These are phyloP conservation scores for Siderastrea radians DNA, from an alignment of 92 coral and sea anemone genomes.

Conservation along the genomic window DNA sequence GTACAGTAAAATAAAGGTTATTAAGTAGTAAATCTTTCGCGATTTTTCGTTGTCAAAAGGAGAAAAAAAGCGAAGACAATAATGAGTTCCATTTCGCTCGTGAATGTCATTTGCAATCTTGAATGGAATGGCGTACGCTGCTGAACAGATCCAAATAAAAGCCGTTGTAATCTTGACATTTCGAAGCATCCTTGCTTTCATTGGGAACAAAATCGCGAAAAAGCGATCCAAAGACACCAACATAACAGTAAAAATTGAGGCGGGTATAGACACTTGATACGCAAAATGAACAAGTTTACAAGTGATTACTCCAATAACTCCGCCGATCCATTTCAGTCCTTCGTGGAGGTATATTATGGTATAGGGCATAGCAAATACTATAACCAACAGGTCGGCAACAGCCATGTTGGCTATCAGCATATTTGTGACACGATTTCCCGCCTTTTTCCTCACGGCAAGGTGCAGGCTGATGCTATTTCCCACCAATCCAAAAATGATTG, in stretches of 20 bases:
- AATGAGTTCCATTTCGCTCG: slow-evolving; percentile 23
- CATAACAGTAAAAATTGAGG: slow-evolving; percentile 74
- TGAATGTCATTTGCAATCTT: slow-evolving; percentile 62
- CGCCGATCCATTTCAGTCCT: slow-evolving; percentile 80
- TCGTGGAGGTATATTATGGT: slow-evolving; percentile 48
- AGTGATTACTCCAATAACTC: slow-evolving; percentile 62
- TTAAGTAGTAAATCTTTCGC: slow-evolving; percentile 56
- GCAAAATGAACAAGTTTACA: slow-evolving; percentile 83
- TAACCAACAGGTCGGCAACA: slow-evolving; percentile 79
- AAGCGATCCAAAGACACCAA: slow-evolving; percentile 77
- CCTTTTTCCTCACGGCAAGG: slow-evolving; percentile 26
- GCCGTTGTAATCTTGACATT: slow-evolving; percentile 62
- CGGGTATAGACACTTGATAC: slow-evolving; percentile 78
- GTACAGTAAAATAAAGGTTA: slow-evolving; percentile 74
- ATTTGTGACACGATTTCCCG: slow-evolving; percentile 39
- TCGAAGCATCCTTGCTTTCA: slow-evolving; percentile 46
- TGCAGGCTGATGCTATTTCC: slow-evolving; percentile 9
- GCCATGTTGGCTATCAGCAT: slow-evolving; percentile 73
- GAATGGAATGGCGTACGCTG: slow-evolving; percentile 69
- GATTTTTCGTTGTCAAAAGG: slow-evolving; percentile 45
- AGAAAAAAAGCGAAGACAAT: slow-evolving; percentile 63
- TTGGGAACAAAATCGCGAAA: slow-evolving; percentile 70
- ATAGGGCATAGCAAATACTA: slow-evolving; percentile 76
- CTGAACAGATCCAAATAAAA: slow-evolving; percentile 65
- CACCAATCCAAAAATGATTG: slow-evolving; percentile 16